Evolutionary conservation across 1,140 invertebrate species (phyloP).

Genomic region (Papilio machaon): DNA sequence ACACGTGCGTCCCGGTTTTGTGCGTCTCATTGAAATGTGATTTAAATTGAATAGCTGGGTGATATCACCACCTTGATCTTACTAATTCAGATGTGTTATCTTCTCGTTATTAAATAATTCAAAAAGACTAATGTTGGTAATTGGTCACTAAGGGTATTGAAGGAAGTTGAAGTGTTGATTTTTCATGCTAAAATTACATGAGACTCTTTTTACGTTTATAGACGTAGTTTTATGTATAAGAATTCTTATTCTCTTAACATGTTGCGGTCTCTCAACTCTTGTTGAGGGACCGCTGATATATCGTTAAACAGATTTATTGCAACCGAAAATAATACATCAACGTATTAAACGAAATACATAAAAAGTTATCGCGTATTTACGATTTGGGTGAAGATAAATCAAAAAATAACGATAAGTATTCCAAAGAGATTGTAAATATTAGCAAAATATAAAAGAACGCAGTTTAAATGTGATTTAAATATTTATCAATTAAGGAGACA

Average conservation of each 20-base stretch:
- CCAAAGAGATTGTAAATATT: neutral
- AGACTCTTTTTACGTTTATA: neutral
- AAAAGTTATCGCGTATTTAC: constrained; percentile 26
- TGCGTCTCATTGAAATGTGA: neutral
- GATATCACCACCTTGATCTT: neutral
- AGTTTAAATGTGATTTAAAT: neutral
- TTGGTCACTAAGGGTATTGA: too few species aligned
- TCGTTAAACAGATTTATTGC: constrained; percentile 19
- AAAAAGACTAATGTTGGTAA: too few species aligned
- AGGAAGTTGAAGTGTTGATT: too few species aligned
- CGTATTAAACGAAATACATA: constrained; percentile 22
- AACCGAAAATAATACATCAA: constrained; percentile 21
- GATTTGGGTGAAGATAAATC: constrained; percentile 30
- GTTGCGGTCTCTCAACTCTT: too few species aligned
- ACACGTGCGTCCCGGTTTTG: constrained; percentile 40
- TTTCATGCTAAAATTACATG: too few species aligned
- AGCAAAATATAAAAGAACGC: neutral
- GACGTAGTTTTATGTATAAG: neutral
- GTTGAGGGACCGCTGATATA: neutral
- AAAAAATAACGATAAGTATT: constrained; percentile 4
- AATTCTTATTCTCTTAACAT: too few species aligned
- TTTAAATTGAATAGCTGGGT: constrained; percentile 5
- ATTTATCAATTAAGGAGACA: too few species aligned
- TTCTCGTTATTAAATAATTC: too few species aligned
- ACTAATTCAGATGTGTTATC: neutral